Evolutionary conservation across 2,888 invertebrate species (phyloP).

Genomic region (Cyaniris semiargus): DNA sequence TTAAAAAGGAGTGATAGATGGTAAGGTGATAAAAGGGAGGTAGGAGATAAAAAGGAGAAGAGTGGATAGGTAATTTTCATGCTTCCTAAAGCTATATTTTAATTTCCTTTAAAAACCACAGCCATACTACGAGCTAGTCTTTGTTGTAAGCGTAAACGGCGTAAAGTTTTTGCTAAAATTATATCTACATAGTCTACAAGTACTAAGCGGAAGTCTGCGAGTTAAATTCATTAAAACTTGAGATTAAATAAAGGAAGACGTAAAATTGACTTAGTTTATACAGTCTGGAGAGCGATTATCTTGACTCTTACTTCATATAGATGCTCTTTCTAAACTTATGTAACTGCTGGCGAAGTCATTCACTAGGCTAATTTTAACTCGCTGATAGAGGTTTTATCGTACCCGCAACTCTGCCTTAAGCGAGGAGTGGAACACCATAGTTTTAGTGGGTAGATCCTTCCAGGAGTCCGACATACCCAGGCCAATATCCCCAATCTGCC

Average conservation of each 20-base stretch:
- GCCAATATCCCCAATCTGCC: too few species aligned
- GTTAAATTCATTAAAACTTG: constrained; percentile 18
- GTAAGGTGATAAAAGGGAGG: too few species aligned
- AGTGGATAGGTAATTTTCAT: too few species aligned
- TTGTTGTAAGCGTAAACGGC: not conserved
- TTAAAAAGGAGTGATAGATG: too few species aligned
- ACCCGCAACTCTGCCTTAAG: too few species aligned
- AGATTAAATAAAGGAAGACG: not conserved
- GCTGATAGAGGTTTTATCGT: too few species aligned
- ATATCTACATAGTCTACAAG: not conserved
- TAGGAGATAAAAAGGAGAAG: too few species aligned
- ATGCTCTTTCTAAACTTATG: not conserved
- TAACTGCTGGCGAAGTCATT: not conserved
- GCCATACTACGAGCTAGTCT: not conserved
- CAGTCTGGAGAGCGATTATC: not conserved
- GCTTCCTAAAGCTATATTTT: too few species aligned
- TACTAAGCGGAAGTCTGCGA: not conserved
- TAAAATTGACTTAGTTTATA: not conserved
- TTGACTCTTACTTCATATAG: not conserved
- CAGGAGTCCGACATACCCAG: too few species aligned
- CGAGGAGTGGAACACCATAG: too few species aligned
- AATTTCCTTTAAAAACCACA: not conserved
- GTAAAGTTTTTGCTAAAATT: not conserved
- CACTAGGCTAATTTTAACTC: not conserved
- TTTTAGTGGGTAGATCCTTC: too few species aligned